Evolutionary conservation across 2,888 invertebrate genomes (phyloP), one percentile per base, ranked within the genome.

Genomic region (Hecatera dysodea): DNA sequence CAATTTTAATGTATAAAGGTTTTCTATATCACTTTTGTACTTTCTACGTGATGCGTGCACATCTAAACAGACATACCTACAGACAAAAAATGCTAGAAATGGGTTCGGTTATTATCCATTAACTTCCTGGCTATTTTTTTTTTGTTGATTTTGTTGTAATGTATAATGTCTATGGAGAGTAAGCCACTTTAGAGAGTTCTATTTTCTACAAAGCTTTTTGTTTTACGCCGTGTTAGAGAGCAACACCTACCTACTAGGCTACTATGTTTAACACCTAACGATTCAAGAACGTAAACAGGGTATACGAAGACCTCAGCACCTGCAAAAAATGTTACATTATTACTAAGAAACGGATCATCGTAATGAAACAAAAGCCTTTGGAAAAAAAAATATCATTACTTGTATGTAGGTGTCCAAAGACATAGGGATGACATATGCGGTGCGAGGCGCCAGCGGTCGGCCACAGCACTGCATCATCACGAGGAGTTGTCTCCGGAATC

Each of bases 261-360:
- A n/a, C n/a, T n/a, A n/a, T n/a, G n/a, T n/a, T n/a, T 19, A 8
- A 36, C 68, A 86, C 85, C 67, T 91, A 90, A 72, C 89, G 89
- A 78, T 93, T 89, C 74, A 95, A 82, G 75, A 95, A 88, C 44
- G 95, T 93, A 75, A 93, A 93, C 39, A 95, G 84, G 24, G 94
- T 93, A 77, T 95, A 95, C 15, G 95, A 94, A 39, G 90, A 90
- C 78, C 87, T 89, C 75, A 95, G 82, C n/a, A 95, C 93, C 95
- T 95, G 93, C 27, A 90, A 72, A 93, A 70, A 80, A 42, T 50
- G n/a, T 59, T 33, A 36, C 19, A 44, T 33, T 59, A 17, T 24
- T 1, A 67, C 65, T 17, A 6, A 33, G 6, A 55, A 15, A 12
- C 15, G 15, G 42, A 42, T 7, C 29, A 61, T 8, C 27, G 5